Evolutionary conservation across 1,140 invertebrate species (phyloP).

Genomic region (Wiebesia pumilae): DNA sequence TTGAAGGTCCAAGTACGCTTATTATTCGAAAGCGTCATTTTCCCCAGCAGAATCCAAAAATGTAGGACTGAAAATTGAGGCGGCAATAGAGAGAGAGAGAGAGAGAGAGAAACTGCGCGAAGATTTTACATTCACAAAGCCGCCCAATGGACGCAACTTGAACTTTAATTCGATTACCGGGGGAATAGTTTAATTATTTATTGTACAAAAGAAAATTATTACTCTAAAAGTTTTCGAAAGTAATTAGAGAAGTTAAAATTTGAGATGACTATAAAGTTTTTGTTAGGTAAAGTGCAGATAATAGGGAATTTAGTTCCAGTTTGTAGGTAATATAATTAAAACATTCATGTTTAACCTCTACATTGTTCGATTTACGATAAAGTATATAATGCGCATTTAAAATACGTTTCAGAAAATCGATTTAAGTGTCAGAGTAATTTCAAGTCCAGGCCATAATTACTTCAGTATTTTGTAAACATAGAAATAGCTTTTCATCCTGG

Average conservation of each 20-base stretch:
- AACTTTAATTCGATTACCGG: background rate
- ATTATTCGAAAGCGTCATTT: background rate
- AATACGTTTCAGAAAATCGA: background rate
- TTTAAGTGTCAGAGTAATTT: background rate
- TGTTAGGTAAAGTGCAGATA: background rate
- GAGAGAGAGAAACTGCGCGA: background rate
- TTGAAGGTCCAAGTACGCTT: background rate
- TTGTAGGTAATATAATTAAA: constrained; percentile 21
- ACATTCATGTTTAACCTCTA: background rate
- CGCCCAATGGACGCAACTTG: background rate
- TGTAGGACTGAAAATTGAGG: background rate
- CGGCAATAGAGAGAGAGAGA: background rate
- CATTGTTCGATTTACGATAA: background rate
- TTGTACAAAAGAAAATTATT: background rate
- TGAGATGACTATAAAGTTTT: background rate
- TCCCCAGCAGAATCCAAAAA: background rate
- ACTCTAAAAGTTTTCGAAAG: background rate
- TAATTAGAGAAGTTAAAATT: constrained; percentile 19
- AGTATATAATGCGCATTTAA: background rate
- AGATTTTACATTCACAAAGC: background rate
- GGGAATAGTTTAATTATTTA: constrained; percentile 18
- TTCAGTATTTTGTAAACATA: background rate
- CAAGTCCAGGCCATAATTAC: background rate
- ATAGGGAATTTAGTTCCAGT: background rate
- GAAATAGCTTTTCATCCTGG: background rate